Evolutionary conservation across 2,113 vertebrate species (phyloP), one percentile per base, ranked within the genome.

Genomic region (Talpa occidentalis): DNA sequence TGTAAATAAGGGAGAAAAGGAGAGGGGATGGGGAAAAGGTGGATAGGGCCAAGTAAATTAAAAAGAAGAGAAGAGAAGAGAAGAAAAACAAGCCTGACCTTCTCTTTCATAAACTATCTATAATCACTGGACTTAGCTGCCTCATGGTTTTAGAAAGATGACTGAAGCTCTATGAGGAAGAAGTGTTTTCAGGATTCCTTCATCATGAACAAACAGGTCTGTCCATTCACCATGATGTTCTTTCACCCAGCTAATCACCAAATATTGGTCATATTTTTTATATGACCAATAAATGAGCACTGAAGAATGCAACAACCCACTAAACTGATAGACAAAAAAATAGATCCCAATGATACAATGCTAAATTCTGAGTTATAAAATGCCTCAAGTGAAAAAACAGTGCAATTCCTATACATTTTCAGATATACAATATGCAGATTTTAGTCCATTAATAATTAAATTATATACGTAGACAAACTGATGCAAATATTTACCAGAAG

Each of bases 311-410:
- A 81, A 30, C 56, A 78, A 30, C 2, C 16, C 67, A 88, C 49
- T 77, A 64, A 70, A 70, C 5, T 81, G 56, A 24, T 28, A 37
- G 30, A 79, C 22, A 56, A 32, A 77, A 60, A n/a, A 5, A 60
- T 2, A 22, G 16, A 40, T 14, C 5, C 32, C 26, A 66, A 54
- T 21, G 59, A 80, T 35, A 30, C 37, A 74, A 12, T 21, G n/a
- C 0, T 77, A 90, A 89, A 93, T 59, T 95, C 77, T 83, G 64
- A 32, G 21, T 89, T 30, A 85, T 32, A 56, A 62, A 56, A 49
- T 69, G 76, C 30, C 26, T 47, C n/a, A 56, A 42, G 16, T 30
- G 64, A 44, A 56, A 94, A 89, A 70, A 64, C 62, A 30, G n/a
- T 17, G 0, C 56, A 67, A 21, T 86, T 92, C 26, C 17, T 72